Evolutionary conservation across 2,888 invertebrate species (phyloP).

Genomic region (Lasioglossum oenotherae): DNA sequence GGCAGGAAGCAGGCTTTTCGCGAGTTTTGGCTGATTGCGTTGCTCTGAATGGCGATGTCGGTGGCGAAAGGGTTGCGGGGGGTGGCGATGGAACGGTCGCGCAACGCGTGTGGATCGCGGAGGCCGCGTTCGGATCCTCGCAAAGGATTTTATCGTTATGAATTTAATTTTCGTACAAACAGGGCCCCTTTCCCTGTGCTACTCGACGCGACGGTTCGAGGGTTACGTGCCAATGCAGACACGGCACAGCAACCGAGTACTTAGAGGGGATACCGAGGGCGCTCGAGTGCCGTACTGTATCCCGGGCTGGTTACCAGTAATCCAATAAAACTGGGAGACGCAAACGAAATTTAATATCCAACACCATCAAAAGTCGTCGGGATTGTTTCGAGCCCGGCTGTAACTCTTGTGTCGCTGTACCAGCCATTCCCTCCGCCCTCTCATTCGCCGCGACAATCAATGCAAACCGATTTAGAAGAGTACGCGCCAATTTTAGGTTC

Average conservation of each 20-base stretch:
- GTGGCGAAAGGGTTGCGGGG: not conserved
- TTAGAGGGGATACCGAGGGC: conserved; percentile 73
- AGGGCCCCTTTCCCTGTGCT: conserved; percentile 61
- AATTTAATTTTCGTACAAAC: conserved; percentile 83
- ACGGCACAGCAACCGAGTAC: conserved; percentile 66
- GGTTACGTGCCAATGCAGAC: conserved; percentile 78
- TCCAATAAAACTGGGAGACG: conserved; percentile 82
- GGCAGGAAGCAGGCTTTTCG: conserved; percentile 41
- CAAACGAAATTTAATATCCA: conserved; percentile 83
- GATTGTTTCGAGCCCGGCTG: conserved; percentile 80
- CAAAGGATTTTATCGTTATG: conserved; percentile 81
- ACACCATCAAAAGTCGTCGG: conserved; percentile 82
- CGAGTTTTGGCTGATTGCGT: conserved; percentile 62
- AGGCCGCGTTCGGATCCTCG: conserved; percentile 55
- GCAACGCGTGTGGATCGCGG: conserved; percentile 15
- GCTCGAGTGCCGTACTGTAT: conserved; percentile 69
- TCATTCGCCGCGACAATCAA: conserved; percentile 23
- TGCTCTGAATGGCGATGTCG: conserved; percentile 52
- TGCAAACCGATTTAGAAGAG: conserved; percentile 2
- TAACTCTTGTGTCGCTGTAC: conserved; percentile 72
- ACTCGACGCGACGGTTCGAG: conserved; percentile 71
- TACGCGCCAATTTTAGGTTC: not conserved
- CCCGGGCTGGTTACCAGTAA: conserved; percentile 80
- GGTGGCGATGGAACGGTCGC: not conserved
- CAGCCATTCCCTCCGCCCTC: conserved; percentile 23